A percentile compares a stretch with the other conserved stretches of the same genome.
Conservation (phyloP, 2,888 invertebrate species). For the Pyrrhosoma nymphula region DNA sequence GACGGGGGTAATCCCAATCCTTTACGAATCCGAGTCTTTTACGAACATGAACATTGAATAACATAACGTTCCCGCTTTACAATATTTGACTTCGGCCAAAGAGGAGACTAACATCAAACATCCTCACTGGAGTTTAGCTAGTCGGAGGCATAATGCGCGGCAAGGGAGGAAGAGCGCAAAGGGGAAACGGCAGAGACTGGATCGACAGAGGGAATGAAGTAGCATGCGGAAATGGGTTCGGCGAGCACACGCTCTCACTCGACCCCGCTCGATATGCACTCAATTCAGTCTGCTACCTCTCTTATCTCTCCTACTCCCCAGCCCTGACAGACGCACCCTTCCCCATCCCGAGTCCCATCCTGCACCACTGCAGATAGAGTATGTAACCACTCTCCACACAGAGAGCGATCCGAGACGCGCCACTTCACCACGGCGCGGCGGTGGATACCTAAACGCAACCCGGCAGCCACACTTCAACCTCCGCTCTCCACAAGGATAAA, state of each 20-base stretch:
- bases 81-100: background rate
- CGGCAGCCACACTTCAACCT: background rate
- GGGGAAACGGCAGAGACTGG: background rate
- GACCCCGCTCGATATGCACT: background rate
- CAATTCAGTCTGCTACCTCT: background rate
- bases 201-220: background rate
- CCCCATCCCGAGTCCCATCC: background rate
- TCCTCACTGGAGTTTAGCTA: background rate
- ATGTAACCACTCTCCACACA: background rate
- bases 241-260: background rate
- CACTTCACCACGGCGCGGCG: background rate
- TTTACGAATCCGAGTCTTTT: too few species aligned
- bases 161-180: background rate
- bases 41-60: too few species aligned
- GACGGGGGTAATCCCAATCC: too few species aligned
- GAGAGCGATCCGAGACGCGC: background rate
- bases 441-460: background rate
- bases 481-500: background rate
- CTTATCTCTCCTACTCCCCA: background rate
- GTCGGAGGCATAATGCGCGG: background rate
- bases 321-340: background rate
- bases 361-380: background rate
- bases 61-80: too few species aligned
- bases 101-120: background rate
- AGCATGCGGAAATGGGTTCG: constrained; percentile 2